Evolutionary conservation across 2,113 vertebrate species (phyloP), one percentile per base, ranked within the genome.

Genomic region (Onychostruthus taczanowskii): DNA sequence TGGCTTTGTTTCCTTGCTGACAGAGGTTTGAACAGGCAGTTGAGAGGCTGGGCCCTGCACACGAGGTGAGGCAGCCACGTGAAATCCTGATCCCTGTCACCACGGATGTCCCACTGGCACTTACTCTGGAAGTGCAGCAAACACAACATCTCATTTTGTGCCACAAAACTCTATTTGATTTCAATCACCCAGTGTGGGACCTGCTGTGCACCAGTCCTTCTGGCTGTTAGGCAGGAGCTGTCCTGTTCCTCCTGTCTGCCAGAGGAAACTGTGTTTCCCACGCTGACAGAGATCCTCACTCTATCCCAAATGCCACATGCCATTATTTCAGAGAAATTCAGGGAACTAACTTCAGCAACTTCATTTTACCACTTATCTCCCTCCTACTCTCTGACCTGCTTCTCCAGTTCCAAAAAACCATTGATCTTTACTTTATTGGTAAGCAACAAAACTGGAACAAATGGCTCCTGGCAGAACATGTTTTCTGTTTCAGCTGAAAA

Each of bases 401-500:
- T 95, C 76, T 89, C 68, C 21, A 11, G 61, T 64, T 86, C 84
- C 33, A 79, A 59, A 95, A 90, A 70, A 3, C 0, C 94, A 83
- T 53, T 63, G 94, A 75, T 93, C 94, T 90, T 84, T 86, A 81
- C 90, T 96, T 94, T 92, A 92, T 81, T 94, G 92, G 94, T 95
- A 96, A 92, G 90, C 86, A 84, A 87, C 88, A 93, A 95, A 96
- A 88, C 68, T 87, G 76, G 83, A 92, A 95, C 83, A 94, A 97
- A 96, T 75, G 88, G 88, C 92, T 97, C 41, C 85, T 95, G 92
- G 95, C 92, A 92, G 83, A 87, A 89, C 56, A 28, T 39, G 88
- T 78, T 96, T 94, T 94, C 44, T 11, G 53, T 96, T 94, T 78
- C 79, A 96, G 95, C 92, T 95, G 93, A 78, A 95, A 96, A 95